Percentiles rank a stretch among this genome's conserved stretches.
These are phyloP conservation scores for Nemotelus nigrinus DNA, from an alignment of 2,888 invertebrate species.

Conservation along the genomic window DNA sequence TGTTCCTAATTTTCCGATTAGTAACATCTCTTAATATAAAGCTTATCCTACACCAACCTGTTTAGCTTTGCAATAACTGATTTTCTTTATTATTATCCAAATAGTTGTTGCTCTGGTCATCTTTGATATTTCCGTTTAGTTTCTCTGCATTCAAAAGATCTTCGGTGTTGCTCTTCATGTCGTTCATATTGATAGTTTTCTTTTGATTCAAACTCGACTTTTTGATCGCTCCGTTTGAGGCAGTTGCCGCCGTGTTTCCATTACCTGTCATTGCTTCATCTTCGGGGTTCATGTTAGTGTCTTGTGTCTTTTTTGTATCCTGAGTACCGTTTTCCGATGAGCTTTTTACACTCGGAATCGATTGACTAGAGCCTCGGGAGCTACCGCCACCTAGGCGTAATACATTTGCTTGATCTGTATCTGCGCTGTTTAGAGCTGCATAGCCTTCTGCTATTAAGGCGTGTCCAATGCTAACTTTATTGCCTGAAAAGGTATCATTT, in stretches of 20 bases:
- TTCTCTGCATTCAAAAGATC: slow-evolving; percentile 38
- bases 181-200: slow-evolving; percentile 5
- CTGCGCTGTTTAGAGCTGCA: slow-evolving; percentile 56
- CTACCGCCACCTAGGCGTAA: slow-evolving; percentile 46
- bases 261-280: neutral
- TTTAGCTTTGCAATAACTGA: slow-evolving; percentile 42
- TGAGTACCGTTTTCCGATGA: slow-evolving; percentile 15
- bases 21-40: neutral
- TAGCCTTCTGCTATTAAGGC: slow-evolving; percentile 60
- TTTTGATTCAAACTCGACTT: neutral
- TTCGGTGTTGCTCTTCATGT: slow-evolving; percentile 40
- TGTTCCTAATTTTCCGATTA: neutral
- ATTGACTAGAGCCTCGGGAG: slow-evolving; percentile 15
- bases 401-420: slow-evolving; percentile 32
- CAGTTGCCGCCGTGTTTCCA: neutral
- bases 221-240: neutral
- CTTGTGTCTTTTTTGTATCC: neutral
- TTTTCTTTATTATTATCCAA: slow-evolving; percentile 26
- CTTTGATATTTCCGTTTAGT: slow-evolving; percentile 34
- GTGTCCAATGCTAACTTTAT: slow-evolving; percentile 61
- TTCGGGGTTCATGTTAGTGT: slow-evolving; percentile 19
- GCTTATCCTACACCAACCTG: neutral
- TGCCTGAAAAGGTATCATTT: slow-evolving; percentile 51
- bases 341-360: neutral
- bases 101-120: slow-evolving; percentile 23